Evolutionary conservation across 2,888 invertebrate species (phyloP).

Genomic region (Andrena marginata): DNA sequence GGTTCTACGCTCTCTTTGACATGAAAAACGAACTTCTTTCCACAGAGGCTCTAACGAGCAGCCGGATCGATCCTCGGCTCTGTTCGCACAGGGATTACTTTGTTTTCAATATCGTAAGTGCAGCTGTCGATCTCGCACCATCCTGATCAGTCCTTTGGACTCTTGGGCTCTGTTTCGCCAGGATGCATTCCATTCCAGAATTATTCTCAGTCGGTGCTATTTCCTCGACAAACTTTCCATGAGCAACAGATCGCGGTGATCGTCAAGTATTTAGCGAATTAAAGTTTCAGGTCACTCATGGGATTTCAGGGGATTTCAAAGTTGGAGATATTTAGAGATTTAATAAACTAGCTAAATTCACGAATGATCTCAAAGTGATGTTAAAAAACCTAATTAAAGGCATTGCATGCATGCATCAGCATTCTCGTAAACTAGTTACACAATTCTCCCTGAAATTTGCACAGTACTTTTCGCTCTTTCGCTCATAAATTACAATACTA

Average conservation of each 20-base stretch:
- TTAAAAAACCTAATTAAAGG: too few relatives aligned
- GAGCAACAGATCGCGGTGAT: not conserved
- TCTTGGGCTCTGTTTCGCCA: too few relatives aligned
- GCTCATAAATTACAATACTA: not conserved
- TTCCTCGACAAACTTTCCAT: not conserved
- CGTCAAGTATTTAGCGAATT: not conserved
- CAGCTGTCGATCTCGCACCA: not conserved
- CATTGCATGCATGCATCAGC: not conserved
- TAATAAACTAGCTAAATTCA: too few relatives aligned
- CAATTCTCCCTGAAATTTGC: not conserved
- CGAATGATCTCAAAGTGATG: too few relatives aligned
- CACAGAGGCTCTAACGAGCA: constrained; percentile 33
- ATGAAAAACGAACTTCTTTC: constrained; percentile 32
- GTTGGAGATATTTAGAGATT: not conserved
- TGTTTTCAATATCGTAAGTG: constrained; percentile 50
- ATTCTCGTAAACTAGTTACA: not conserved
- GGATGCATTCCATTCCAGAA: not conserved
- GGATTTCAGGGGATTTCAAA: not conserved
- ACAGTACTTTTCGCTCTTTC: not conserved
- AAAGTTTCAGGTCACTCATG: not conserved
- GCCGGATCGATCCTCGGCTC: constrained; percentile 28
- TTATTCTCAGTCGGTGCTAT: not conserved
- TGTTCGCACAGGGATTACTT: constrained; percentile 6
- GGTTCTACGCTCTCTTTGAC: constrained; percentile 31
- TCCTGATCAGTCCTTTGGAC: constrained; percentile 20